Conservation (phyloP, 92 coral and sea anemone genomes). For the Plumapathes pennacea region DNA sequence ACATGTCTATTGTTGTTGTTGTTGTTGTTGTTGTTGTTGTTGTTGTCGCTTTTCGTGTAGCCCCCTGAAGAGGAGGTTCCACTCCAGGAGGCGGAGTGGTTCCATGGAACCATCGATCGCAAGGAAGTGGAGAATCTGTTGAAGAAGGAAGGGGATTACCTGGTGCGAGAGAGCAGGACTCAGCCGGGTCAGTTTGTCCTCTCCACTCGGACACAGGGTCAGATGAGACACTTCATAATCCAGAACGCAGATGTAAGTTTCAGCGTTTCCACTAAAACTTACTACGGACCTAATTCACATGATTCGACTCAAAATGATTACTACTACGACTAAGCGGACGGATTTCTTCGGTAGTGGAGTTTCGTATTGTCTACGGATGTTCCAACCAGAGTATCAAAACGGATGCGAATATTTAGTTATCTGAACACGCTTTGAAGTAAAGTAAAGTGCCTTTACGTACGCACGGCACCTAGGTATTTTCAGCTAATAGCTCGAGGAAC, state of each 20-base stretch:
- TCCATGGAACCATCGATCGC: conserved; percentile 87
- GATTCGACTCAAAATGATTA: too few species aligned
- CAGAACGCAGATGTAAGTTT: conserved; percentile 74
- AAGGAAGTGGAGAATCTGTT: conserved; percentile 60
- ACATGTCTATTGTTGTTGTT: not conserved
- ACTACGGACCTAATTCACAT: too few species aligned
- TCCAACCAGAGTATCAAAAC: too few species aligned
- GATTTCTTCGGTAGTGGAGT: too few species aligned
- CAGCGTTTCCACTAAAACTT: too few species aligned
- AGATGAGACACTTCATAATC: conserved; percentile 75
- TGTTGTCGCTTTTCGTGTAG: not conserved
- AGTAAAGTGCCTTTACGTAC: too few species aligned
- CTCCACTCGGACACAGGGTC: conserved; percentile 53
- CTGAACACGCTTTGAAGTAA: too few species aligned
- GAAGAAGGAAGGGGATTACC: conserved; percentile 74
- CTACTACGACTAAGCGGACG: too few species aligned
- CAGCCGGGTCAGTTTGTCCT: conserved; percentile 90
- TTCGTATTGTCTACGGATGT: too few species aligned
- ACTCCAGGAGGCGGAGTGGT: conserved; percentile 87
- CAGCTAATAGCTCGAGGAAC: too few species aligned
- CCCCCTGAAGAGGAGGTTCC: conserved; percentile 82
- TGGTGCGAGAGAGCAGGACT: conserved; percentile 91
- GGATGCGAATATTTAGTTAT: too few species aligned
- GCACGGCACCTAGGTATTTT: too few species aligned
- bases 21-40: not conserved